phyloP scores from a whole-genome alignment of 2,797 vertebrate species.

The Enteromius anoplus region DNA sequence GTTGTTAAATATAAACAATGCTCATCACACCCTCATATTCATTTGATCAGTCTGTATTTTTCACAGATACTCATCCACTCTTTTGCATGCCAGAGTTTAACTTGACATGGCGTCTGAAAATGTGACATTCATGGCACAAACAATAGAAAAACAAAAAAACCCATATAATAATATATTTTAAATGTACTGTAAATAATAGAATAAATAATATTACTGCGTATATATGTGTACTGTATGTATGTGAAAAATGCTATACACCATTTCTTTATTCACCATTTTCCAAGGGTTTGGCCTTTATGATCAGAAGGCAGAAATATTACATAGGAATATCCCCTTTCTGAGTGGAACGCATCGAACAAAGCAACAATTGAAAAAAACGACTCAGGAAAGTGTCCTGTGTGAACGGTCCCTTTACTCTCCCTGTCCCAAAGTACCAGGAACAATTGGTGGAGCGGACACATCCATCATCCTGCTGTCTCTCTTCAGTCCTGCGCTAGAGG shows the following conservation, averaged over 20 bases:
- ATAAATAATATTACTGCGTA: slow-evolving; percentile 1
- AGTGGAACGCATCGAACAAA: background rate
- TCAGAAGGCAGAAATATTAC: background rate
- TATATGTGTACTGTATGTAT: background rate
- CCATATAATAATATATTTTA: background rate
- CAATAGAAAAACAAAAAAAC: background rate
- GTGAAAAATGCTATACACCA: background rate
- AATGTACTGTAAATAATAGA: background rate
- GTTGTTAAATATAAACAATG: background rate
- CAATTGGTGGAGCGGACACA: slow-evolving; percentile 13
- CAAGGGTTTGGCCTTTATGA: background rate
- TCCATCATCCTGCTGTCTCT: slow-evolving; percentile 39
- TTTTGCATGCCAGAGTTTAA: background rate
- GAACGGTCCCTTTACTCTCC: slow-evolving; percentile 21
- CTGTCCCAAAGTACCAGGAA: slow-evolving; percentile 35
- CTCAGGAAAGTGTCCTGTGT: background rate
- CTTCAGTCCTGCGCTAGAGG: slow-evolving; percentile 42
- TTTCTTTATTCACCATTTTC: background rate
- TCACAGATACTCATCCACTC: background rate
- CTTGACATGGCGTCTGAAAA: background rate
- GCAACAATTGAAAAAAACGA: background rate
- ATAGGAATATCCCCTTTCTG: background rate
- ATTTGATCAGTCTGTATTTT: slow-evolving; percentile 3
- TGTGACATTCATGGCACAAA: background rate
- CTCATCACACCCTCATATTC: background rate